Conservation (phyloP, 2,797 vertebrate genomes). For the Ficedula albicollis region DNA sequence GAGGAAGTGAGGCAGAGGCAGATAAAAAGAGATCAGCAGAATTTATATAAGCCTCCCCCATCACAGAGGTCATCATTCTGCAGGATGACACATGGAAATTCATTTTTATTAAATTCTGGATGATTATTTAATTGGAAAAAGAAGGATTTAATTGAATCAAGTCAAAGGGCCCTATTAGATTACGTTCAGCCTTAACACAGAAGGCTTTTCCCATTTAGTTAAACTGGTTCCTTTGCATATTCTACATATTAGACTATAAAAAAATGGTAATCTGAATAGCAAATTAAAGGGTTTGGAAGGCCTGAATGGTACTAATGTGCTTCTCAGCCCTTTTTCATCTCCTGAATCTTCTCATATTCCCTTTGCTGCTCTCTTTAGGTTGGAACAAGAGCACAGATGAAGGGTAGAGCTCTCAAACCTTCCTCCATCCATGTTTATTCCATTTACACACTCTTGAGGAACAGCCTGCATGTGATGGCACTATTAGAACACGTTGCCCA, state of each 20-base stretch:
- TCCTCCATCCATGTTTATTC: background rate
- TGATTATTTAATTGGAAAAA: conserved; percentile 68
- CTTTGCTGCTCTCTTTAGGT: background rate
- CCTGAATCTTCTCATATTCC: background rate
- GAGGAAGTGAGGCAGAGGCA: conserved; percentile 49
- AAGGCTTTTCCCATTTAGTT: conserved; percentile 24
- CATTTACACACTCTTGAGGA: background rate
- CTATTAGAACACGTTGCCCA: background rate
- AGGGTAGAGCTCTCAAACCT: background rate
- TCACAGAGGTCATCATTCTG: conserved; percentile 64
- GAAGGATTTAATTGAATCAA: conserved; percentile 59
- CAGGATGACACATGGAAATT: conserved; percentile 48
- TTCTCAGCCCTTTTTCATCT: background rate
- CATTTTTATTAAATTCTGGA: conserved; percentile 50
- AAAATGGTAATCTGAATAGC: background rate
- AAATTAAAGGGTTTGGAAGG: conserved; percentile 1
- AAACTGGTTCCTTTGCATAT: background rate
- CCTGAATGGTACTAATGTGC: background rate
- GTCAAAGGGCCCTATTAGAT: conserved; percentile 44
- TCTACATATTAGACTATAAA: conserved; percentile 3
- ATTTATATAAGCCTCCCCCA: conserved; percentile 57
- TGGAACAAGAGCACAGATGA: background rate
- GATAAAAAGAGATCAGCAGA: conserved; percentile 59
- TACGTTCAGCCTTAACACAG: conserved; percentile 4
- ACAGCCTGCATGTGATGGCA: background rate